phyloP scores from a whole-genome alignment of 2,113 vertebrate species.

The Cygnus buccinator region DNA sequence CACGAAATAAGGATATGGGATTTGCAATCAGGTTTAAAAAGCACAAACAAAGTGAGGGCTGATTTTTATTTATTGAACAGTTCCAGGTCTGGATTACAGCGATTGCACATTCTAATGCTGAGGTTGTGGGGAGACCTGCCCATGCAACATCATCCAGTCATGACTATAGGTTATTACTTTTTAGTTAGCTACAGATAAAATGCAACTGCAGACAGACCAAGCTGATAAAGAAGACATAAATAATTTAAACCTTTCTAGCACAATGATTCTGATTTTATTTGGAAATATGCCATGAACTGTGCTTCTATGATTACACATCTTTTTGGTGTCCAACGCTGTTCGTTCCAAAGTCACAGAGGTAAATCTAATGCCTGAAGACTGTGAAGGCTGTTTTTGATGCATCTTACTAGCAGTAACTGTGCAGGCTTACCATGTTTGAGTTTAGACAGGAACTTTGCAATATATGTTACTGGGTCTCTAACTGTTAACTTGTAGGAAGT shows the following conservation, averaged over 20 bases:
- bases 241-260: background rate
- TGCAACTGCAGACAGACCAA: background rate
- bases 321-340: background rate
- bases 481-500: background rate
- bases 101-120: background rate
- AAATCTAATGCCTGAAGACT: background rate
- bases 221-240: background rate
- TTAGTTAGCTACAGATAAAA: constrained; percentile 18
- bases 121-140: background rate
- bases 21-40: background rate
- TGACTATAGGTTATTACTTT: background rate
- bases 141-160: background rate
- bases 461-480: background rate
- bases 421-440: background rate
- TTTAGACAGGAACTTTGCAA: background rate
- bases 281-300: background rate
- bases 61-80: background rate
- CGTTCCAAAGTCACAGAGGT: background rate
- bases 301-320: background rate
- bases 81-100: background rate
- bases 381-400: background rate
- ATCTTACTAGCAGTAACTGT: background rate
- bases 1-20: background rate
- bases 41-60: background rate
- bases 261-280: background rate